Evolutionary conservation across 2,797 vertebrate species (phyloP), one percentile per base, ranked within the genome.

Genomic region (Pelodytes ibericus): DNA sequence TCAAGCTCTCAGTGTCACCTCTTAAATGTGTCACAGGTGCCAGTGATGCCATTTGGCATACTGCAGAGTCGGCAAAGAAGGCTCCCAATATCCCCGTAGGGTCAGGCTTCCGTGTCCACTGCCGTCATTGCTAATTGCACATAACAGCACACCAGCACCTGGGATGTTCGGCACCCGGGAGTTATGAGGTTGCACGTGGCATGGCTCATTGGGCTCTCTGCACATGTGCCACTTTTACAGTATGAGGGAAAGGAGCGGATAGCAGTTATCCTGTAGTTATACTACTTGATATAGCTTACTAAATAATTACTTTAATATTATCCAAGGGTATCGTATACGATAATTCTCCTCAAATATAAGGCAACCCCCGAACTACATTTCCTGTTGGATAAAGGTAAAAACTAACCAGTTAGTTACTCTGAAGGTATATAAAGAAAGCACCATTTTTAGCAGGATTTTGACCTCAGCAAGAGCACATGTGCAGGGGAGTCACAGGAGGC

Each of bases 11-110:
- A 66, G 66, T 60, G 30, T 85, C 79, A 80, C 41, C 49, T 82
- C 75, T 83, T 89, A 93, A 93, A 93, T 89, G 82, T 82, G 84
- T 87, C 86, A 89, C 87, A 89, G 86, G 88, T 91, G 86, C 91
- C 88, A 30, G 0, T 80, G 79, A 78, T 81, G 83, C 83, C 77
- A 75, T 65, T 71, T 81, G 82, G 76, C 72, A 80, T 88, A 87
- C 80, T 87, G 87, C 89, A 91, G 88, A 72, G 90, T 86, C 89
- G 84, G 86, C 87, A 90, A 73, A 64, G 71, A 29, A 59, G 1
- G 74, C 82, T 87, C 86, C 89, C 87, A 87, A 83, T 51, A 30
- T 36, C 3, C 51, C 31, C 59, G n/a, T 74, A 26, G 80, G 84
- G 87, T 92, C 90, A 91, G 47, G 24, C 4, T 82, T 91, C 89